Evolutionary conservation across 2,113 vertebrate genomes (phyloP), one percentile per base, ranked within the genome.

Genomic region (Corynorhinus townsendii): DNA sequence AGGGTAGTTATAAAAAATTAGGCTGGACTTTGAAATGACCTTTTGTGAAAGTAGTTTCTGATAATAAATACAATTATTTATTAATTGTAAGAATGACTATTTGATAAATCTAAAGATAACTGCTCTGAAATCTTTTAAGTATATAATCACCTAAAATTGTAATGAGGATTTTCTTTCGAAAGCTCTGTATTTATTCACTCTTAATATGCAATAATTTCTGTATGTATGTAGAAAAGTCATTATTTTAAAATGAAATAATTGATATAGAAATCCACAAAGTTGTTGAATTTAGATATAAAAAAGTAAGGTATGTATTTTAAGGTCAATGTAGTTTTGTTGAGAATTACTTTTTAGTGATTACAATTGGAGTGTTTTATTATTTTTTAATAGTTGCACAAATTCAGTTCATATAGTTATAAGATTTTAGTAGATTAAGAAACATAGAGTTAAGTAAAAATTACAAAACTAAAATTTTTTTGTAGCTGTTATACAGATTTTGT

Each of bases 51-150:
- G 62, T 79, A 68, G 28, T 56, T 49, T 80, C 73, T 90, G 71
- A 54, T 95, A 24, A 75, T 90, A 90, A 91, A 79, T 66, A 3
- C 10, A 87, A 11, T 56, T 81, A 40, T 92, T 95, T 96, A 49
- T 26, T 95, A 59, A 47, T 86, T 84, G 33, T 88, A 72, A 92
- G 35, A 93, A 82, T 88, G 35, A 38, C 16, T 95, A 79, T 93
- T 95, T 97, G 82, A 64, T 90, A 97, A 90, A 69, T 52, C 62
- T 77, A 72, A 69, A 91, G 86, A 52, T 72, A 95, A 30, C 16
- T 87, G 26, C 81, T 88, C 93, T 95, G 56, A 93, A 87, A 76
- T 66, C 54, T 26, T 38, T 33, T 77, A 83, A 59, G 72, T 93
- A 86, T 77, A 90, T 26, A 66, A 24, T 94, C 43, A 17, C 38